A percentile compares a stretch with the other conserved stretches of the same genome.
These are phyloP conservation scores for Enoplosus armatus DNA, from an alignment of 2,797 vertebrate species.

Conservation along the genomic window DNA sequence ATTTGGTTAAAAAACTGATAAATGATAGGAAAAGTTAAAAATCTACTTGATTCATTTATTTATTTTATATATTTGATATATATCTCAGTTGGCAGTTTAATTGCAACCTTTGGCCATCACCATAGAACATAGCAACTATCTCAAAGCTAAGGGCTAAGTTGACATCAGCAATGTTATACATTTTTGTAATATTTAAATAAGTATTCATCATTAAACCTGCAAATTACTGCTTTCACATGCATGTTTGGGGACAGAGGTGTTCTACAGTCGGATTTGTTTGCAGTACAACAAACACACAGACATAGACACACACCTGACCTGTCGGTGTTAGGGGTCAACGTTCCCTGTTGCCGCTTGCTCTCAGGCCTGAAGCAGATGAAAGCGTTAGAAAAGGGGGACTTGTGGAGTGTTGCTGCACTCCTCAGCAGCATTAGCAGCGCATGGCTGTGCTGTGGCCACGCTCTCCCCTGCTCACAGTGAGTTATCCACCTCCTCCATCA, in stretches of 20 bases:
- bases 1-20: background rate
- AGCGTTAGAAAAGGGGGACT: background rate
- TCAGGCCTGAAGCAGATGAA: constrained; percentile 25
- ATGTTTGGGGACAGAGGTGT: background rate
- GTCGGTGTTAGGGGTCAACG: background rate
- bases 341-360: constrained; percentile 5
- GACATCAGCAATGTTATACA: background rate
- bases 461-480: constrained; percentile 26
- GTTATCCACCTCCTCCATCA: constrained; percentile 47
- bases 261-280: constrained; percentile 7
- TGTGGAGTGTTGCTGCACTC: constrained; percentile 28
- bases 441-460: constrained; percentile 17
- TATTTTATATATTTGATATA: background rate
- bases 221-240: background rate
- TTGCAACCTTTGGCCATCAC: background rate
- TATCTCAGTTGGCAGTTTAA: background rate
- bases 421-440: constrained; percentile 31
- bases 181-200: background rate
- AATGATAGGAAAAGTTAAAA: background rate
- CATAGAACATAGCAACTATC: too few relatives aligned
- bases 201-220: constrained; percentile 1
- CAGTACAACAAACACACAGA: background rate
- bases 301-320: constrained; percentile 24
- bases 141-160: background rate
- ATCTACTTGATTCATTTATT: too few relatives aligned